Percentiles rank a stretch among this genome's conserved stretches.
Evolutionary conservation across 2,888 invertebrate species (phyloP).

Genomic region (Torymus auratus): DNA sequence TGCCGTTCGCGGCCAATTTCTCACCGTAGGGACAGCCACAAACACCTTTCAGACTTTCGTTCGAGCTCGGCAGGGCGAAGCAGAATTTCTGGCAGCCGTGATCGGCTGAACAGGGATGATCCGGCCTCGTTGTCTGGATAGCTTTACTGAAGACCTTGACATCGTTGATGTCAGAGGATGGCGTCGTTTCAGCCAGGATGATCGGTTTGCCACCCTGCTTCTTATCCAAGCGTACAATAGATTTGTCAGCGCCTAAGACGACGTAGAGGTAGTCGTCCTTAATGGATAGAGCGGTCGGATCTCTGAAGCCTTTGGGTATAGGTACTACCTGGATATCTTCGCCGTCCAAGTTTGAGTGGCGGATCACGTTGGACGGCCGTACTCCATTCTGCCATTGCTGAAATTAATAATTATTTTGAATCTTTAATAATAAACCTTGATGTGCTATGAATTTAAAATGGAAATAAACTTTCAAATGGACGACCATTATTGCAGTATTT

Average conservation of each 20-base stretch:
- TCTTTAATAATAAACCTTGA: too few species aligned
- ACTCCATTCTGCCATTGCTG: not conserved
- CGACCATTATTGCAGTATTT: too few species aligned
- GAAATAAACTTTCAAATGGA: too few species aligned
- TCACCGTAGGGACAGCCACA: constrained; percentile 53
- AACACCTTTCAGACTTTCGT: not conserved
- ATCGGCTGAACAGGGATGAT: constrained; percentile 19
- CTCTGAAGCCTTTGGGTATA: not conserved
- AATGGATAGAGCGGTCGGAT: not conserved
- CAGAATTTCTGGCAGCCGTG: constrained; percentile 47
- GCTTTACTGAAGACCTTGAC: not conserved
- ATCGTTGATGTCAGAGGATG: not conserved
- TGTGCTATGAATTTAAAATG: too few species aligned
- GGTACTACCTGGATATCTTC: not conserved
- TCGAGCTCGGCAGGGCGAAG: not conserved
- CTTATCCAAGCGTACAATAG: constrained; percentile 1
- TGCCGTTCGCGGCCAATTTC: constrained; percentile 20
- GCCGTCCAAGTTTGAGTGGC: constrained; percentile 37
- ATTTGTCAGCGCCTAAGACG: rapidly evolving
- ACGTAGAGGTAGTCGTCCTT: not conserved
- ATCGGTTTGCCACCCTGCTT: not conserved
- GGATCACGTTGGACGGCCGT: not conserved
- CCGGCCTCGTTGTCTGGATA: not conserved
- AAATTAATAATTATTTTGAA: not conserved
- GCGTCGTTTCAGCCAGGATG: not conserved